Evolutionary conservation across 2,797 vertebrate species (phyloP).

Genomic region (Eulemur albifrons): DNA sequence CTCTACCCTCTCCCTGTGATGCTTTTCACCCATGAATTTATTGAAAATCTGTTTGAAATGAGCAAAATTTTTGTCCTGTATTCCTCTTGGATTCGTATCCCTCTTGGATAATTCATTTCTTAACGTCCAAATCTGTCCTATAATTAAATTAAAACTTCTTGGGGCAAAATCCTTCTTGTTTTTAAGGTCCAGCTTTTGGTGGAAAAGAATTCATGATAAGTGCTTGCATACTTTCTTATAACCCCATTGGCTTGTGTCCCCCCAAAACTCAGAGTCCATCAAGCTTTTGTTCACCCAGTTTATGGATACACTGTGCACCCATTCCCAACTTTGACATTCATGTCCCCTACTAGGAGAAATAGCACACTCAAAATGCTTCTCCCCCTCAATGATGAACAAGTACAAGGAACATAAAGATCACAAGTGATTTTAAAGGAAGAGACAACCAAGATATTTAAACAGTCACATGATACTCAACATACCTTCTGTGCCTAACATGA

Average conservation of each 20-base stretch:
- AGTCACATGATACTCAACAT: background rate
- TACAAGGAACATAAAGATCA: background rate
- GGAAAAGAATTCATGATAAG: background rate
- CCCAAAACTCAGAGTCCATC: background rate
- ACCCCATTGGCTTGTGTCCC: background rate
- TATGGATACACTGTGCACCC: background rate
- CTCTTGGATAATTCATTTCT: background rate
- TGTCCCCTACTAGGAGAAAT: background rate
- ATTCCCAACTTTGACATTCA: background rate
- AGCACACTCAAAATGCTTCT: background rate
- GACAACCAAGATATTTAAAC: background rate
- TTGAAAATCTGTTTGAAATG: background rate
- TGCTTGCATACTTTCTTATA: background rate
- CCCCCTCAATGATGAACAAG: background rate
- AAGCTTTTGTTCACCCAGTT: background rate
- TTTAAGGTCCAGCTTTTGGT: background rate
- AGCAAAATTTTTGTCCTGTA: background rate
- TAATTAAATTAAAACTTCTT: background rate
- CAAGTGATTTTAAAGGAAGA: background rate
- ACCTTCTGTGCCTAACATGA: background rate
- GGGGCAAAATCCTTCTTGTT: background rate
- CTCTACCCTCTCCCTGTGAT: background rate
- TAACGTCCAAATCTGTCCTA: background rate
- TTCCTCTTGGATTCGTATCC: background rate
- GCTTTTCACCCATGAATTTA: background rate